A percentile compares a stretch with the other conserved stretches of the same genome.
These are phyloP conservation scores for Zingel zingel DNA, from an alignment of 2,113 vertebrate genomes.

Conservation along the genomic window DNA sequence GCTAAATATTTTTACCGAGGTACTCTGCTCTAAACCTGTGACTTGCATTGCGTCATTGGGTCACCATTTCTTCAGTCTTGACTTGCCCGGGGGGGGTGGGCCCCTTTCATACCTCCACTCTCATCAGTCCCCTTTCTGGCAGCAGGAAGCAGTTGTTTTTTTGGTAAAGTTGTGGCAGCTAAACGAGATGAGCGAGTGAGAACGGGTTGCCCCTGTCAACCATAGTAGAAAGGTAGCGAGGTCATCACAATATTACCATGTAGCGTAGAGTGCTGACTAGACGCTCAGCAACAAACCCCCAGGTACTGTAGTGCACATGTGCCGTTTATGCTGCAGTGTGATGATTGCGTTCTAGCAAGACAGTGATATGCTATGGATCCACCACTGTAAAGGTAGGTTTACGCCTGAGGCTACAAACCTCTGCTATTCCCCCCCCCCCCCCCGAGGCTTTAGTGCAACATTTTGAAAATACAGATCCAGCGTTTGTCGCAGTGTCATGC, in stretches of 20 bases:
- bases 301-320: background rate
- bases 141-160: too few species aligned
- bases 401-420: constrained; percentile 24
- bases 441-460: background rate
- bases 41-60: too few species aligned
- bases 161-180: too few species aligned
- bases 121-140: too few species aligned
- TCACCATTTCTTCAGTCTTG: too few species aligned
- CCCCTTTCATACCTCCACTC: too few species aligned
- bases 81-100: too few species aligned
- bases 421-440: background rate
- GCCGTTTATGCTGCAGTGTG: constrained; percentile 19
- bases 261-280: background rate
- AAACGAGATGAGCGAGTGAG: too few species aligned
- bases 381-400: background rate
- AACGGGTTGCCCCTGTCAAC: too few species aligned
- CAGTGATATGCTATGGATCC: constrained; percentile 14
- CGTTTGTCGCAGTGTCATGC: background rate
- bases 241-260: background rate
- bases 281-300: background rate
- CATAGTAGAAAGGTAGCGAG: background rate
- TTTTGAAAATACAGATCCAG: constrained; percentile 12
- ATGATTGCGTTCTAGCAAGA: constrained; percentile 14
- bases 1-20: too few species aligned
- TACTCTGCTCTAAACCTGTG: too few species aligned